Conservation (phyloP, 2,113 vertebrate genomes). For the Lamprotornis superbus region DNA sequence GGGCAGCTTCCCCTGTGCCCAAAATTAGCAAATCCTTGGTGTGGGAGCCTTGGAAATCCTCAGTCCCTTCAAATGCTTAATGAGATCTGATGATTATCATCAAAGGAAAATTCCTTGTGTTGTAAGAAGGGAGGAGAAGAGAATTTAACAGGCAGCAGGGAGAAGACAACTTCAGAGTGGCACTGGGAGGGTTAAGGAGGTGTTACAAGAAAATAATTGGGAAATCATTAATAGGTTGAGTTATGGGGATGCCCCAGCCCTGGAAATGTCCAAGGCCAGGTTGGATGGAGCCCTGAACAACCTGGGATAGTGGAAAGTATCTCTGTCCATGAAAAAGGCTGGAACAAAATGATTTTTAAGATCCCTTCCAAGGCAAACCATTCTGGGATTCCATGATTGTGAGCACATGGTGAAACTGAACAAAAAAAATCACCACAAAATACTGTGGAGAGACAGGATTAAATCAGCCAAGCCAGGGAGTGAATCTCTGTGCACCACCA, state of each 20-base stretch:
- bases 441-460: not conserved
- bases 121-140: not conserved
- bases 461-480: not conserved
- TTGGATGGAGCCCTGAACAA: not conserved
- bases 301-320: not conserved
- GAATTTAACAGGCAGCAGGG: not conserved
- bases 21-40: not conserved
- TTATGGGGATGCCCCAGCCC: not conserved
- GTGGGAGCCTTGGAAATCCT: not conserved
- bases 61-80: not conserved
- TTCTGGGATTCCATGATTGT: not conserved
- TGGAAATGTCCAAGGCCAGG: not conserved
- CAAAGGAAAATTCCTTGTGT: not conserved
- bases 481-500: not conserved
- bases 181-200: not conserved
- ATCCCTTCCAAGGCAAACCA: not conserved
- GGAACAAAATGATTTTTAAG: not conserved
- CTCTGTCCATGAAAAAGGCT: not conserved
- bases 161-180: not conserved
- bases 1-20: not conserved
- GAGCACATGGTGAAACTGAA: not conserved
- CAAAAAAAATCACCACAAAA: not conserved
- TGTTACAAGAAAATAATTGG: not conserved
- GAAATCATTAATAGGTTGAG: not conserved
- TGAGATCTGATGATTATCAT: not conserved